A percentile compares a stretch with the other conserved stretches of the same genome.
Evolutionary conservation across 2,797 vertebrate genomes (phyloP).

Genomic region (Hydrophis major): DNA sequence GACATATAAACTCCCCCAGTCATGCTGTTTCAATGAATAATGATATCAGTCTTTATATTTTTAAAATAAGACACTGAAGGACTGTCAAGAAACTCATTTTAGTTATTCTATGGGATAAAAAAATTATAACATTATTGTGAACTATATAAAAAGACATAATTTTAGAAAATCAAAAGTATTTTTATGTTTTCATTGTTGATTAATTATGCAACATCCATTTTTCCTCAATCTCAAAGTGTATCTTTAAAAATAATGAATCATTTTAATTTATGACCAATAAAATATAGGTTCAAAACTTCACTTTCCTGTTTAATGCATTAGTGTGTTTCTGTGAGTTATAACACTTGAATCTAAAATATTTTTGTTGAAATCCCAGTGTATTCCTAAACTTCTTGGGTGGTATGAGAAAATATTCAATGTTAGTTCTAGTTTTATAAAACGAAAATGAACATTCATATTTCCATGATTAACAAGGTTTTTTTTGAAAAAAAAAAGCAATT

Average conservation of each 20-base stretch:
- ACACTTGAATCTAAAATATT: not conserved
- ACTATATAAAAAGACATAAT: not conserved
- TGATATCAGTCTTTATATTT: not conserved
- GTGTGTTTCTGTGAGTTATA: not conserved
- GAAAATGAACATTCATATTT: not conserved
- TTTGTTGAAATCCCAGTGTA: not conserved
- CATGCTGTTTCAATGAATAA: not conserved
- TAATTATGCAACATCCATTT: not conserved
- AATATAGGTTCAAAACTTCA: not conserved
- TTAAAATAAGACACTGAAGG: not conserved
- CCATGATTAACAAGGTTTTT: not conserved
- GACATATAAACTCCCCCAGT: not conserved
- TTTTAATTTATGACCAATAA: not conserved
- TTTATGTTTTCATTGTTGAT: not conserved
- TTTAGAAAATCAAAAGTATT: not conserved
- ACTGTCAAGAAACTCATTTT: not conserved
- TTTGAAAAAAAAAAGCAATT: not conserved
- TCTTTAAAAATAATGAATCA: conserved; percentile 12
- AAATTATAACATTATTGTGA: not conserved
- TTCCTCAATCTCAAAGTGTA: not conserved
- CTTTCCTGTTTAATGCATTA: not conserved
- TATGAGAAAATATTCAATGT: not conserved
- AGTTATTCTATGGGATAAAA: not conserved
- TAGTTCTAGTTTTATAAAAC: conserved; percentile 7
- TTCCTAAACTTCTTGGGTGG: conserved; percentile 4